Percentiles rank a stretch among this genome's conserved stretches.
Conservation (phyloP, 37 sponge, comb jelly and placozoan genomes). For the Beroe forskalii region DNA sequence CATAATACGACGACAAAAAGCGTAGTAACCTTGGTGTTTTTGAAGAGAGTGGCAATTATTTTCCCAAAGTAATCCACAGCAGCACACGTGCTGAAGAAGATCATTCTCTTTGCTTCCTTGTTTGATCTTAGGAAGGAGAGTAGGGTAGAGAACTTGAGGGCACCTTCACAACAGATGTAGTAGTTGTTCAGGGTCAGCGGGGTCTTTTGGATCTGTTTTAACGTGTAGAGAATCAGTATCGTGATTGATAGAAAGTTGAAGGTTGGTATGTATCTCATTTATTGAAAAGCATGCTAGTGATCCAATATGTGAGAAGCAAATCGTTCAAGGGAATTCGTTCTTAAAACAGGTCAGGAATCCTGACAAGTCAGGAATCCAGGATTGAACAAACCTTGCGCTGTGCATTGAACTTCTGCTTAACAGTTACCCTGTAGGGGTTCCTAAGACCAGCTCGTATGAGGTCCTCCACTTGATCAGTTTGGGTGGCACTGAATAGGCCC, state of each 20-base stretch:
- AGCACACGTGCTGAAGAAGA: slow-evolving; percentile 96
- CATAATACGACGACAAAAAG: too few species aligned
- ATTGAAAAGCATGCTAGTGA: background rate
- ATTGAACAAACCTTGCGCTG: slow-evolving; percentile 37
- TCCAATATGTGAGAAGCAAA: background rate
- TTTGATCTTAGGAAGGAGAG: slow-evolving; percentile 68
- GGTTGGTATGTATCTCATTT: background rate
- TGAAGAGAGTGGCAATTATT: slow-evolving; percentile 63
- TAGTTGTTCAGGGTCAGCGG: slow-evolving; percentile 78
- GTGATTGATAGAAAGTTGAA: background rate
- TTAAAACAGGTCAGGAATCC: too few species aligned
- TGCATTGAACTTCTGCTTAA: slow-evolving; percentile 67
- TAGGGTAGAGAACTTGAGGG: slow-evolving; percentile 69
- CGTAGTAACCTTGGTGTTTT: slow-evolving; percentile 65
- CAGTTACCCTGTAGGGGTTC: slow-evolving; percentile 84
- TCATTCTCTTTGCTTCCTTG: slow-evolving; percentile 77
- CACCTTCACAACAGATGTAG: slow-evolving; percentile 70
- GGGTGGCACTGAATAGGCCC: slow-evolving; percentile 98
- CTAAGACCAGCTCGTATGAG: slow-evolving; percentile 90
- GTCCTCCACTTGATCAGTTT: slow-evolving; percentile 80
- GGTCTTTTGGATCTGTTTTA: slow-evolving; percentile 67
- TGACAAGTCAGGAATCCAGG: too few species aligned
- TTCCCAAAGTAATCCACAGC: slow-evolving; percentile 84
- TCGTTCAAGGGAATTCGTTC: background rate
- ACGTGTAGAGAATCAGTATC: too few species aligned